phyloP scores from a whole-genome alignment of 2,113 vertebrate genomes.

The Aix galericulata region DNA sequence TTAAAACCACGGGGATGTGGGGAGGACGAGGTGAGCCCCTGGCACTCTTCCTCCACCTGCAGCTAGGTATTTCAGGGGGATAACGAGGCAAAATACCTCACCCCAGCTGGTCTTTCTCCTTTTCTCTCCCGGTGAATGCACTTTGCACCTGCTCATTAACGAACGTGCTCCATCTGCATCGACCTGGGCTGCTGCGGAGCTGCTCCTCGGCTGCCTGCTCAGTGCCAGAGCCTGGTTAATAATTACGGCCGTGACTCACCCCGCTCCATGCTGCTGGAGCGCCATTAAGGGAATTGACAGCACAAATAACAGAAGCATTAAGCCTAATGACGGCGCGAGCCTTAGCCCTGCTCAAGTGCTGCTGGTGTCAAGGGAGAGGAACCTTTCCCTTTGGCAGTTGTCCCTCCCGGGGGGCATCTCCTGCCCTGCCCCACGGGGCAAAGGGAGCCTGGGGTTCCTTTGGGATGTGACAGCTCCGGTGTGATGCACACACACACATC shows the following conservation, averaged over 20 bases:
- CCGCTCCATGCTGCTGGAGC: constrained; percentile 60
- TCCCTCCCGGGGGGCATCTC: not conserved
- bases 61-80: not conserved
- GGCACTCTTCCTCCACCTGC: not conserved
- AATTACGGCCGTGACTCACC: constrained; percentile 65
- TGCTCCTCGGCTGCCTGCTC: constrained; percentile 37
- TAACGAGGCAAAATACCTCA: constrained; percentile 6
- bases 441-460: not conserved
- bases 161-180: not conserved
- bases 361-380: not conserved
- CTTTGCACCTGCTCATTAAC: constrained; percentile 40
- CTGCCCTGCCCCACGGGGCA: not conserved
- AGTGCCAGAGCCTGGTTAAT: constrained; percentile 49
- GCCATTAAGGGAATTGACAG: constrained; percentile 58
- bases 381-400: not conserved
- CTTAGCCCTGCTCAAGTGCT: constrained; percentile 10
- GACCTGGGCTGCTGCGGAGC: not conserved
- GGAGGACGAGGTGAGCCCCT: not conserved
- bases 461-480: not conserved
- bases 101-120: not conserved
- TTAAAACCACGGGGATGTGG: not conserved
- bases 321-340: not conserved
- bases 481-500: too few relatives aligned
- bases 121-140: not conserved
- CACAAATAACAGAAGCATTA: constrained; percentile 66